Percentiles rank a stretch among this genome's conserved stretches.
phyloP scores from a whole-genome alignment of 2,797 vertebrate species.

The Toxotes lorentzi region DNA sequence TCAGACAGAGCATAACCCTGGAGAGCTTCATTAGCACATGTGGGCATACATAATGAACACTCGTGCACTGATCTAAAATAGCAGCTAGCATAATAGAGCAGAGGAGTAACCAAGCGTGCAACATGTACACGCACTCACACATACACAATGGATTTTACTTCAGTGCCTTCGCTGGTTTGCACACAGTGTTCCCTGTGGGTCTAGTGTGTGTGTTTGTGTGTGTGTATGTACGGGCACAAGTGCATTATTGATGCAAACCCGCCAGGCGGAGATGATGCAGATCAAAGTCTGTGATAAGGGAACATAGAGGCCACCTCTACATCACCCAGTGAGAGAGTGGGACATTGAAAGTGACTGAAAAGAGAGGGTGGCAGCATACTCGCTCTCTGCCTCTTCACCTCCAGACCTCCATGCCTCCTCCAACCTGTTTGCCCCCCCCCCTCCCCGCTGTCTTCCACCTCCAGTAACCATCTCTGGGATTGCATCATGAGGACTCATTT shows the following conservation, averaged over 20 bases:
- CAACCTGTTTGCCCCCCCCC: slow-evolving; percentile 40
- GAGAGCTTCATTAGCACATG: slow-evolving; percentile 70
- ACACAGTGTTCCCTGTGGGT: slow-evolving; percentile 61
- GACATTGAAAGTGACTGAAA: slow-evolving; percentile 6
- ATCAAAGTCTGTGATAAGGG: slow-evolving; percentile 77
- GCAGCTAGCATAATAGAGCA: slow-evolving; percentile 63
- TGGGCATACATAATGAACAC: slow-evolving; percentile 65
- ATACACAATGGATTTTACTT: slow-evolving; percentile 61
- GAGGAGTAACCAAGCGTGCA: slow-evolving; percentile 56
- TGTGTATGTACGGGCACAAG: slow-evolving; percentile 45
- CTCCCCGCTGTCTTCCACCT: slow-evolving; percentile 44
- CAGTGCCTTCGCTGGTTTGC: slow-evolving; percentile 55
- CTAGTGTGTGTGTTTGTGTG: slow-evolving; percentile 33
- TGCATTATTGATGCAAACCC: slow-evolving; percentile 80
- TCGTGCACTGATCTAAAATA: slow-evolving; percentile 67
- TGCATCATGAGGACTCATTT: slow-evolving; percentile 66
- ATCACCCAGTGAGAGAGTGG: slow-evolving; percentile 27
- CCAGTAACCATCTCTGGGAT: slow-evolving; percentile 43
- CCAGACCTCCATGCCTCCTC: slow-evolving; percentile 35
- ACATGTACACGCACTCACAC: slow-evolving; percentile 39
- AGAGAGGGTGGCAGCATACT: not conserved
- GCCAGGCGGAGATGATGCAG: slow-evolving; percentile 65
- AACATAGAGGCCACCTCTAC: slow-evolving; percentile 52
- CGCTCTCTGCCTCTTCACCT: slow-evolving; percentile 27
- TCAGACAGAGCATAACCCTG: slow-evolving; percentile 47